Base-by-base conservation (phyloP, 1,140 invertebrate genomes). In the Heliconius melpomene region DNA sequence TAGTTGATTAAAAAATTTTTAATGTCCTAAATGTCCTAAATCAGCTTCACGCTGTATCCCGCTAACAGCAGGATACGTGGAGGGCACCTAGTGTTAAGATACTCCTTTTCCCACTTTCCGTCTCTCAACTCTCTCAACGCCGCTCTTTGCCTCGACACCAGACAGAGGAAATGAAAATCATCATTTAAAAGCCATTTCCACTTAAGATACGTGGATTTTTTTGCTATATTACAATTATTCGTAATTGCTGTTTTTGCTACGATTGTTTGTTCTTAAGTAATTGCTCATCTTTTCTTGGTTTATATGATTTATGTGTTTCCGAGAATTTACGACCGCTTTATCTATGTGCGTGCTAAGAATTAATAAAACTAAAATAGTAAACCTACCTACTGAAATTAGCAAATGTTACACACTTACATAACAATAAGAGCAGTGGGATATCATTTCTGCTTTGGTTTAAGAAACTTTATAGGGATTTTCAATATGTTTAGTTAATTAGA, bases 191-290 rank as follows among this genome's bases (percentile, higher is more conserved):
- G 3, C 60, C 60, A 66, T 66, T 26, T 13, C 11, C 23, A 26
- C 3, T 66, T 29, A 29, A 66, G 11, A 66, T 23, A 9, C 60
- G 13, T 13, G 11, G 23, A 5, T 2, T 66, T 66, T 66, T 66
- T 66, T 66, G 13, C 26, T 26, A 29, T 66, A 66, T 18, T 66
- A 29, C 60, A 66, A 72, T 72, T 40, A 11, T 26, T 38, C 71
- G 32, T n/a, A 72, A 38, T 40, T 40, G 71, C 11, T 11, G 38
- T 72, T 72, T 72, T 72, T 72, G 60, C 38, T 36, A 40, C 71
- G 9, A 72, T n/a, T 72, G 38, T 72, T n/a, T 72, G 36, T 72
- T 72, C 38, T 72, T 40, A 40, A 38, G 38, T 72, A 23, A 72
- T 72, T 72, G 29, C 71, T 72, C 71, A 38, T 40, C 60, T 66